phyloP scores from a whole-genome alignment of 2,888 invertebrate species.

The Melanargia galathea region DNA sequence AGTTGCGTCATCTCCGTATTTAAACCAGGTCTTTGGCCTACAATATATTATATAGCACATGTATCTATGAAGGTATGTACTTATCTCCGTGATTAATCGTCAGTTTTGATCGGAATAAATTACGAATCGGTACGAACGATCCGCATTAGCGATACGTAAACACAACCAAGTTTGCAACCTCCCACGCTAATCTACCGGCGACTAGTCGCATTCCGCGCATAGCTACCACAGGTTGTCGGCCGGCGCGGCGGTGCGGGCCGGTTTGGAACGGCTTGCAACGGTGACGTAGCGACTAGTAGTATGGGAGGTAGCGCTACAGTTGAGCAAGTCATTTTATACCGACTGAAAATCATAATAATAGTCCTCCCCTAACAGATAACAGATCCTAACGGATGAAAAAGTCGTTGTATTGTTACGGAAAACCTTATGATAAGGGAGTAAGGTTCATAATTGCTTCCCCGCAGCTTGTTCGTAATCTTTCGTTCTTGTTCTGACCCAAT shows the following conservation, averaged over 20 bases:
- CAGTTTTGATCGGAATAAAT: constrained; percentile 21
- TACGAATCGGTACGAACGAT: constrained; percentile 40
- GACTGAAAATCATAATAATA: too few species aligned
- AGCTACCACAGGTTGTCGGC: constrained; percentile 75
- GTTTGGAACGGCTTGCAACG: constrained; percentile 65
- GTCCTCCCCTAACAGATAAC: too few species aligned
- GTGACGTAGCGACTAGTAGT: constrained; percentile 63
- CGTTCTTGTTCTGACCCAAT: too few species aligned
- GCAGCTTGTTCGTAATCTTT: too few species aligned
- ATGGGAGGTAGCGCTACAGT: too few species aligned
- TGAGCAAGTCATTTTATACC: too few species aligned
- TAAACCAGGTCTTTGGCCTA: constrained; percentile 32
- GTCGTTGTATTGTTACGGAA: too few species aligned
- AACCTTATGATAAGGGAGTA: too few species aligned
- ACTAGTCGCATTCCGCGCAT: constrained; percentile 76
- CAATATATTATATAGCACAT: constrained; percentile 16
- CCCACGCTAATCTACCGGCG: constrained; percentile 70
- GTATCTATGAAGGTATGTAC: neutral
- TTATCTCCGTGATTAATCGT: constrained; percentile 12
- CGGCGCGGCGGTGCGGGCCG: constrained; percentile 64
- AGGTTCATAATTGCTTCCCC: too few species aligned
- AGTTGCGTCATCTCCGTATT: constrained; percentile 32
- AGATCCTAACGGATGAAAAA: too few species aligned
- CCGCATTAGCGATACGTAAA: constrained; percentile 57
- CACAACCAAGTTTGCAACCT: constrained; percentile 61